These are phyloP conservation scores for Drosophila meridiana DNA, from an alignment of 2,888 invertebrate genomes.

Conservation along the genomic window DNA sequence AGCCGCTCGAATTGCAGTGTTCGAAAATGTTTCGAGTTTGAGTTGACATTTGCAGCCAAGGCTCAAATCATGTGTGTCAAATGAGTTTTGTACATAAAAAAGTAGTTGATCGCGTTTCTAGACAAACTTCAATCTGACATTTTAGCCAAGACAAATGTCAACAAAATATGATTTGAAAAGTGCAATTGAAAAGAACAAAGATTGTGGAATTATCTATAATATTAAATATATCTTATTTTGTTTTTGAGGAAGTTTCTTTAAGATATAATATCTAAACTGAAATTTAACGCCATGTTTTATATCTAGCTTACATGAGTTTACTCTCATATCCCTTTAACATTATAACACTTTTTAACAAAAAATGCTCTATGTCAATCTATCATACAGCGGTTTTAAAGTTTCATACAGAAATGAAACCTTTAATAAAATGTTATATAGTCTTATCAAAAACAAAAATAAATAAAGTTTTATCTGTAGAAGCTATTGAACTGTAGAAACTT, in stretches of 20 bases:
- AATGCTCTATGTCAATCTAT: too few relatives aligned
- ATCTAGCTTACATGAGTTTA: too few relatives aligned
- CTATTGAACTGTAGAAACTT: neutral
- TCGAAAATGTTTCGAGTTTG: conserved; percentile 1
- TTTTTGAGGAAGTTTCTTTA: neutral
- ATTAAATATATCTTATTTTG: neutral
- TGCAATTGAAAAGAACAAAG: neutral
- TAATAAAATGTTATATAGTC: too few relatives aligned
- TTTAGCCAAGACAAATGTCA: conserved; percentile 46
- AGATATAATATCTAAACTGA: too few relatives aligned
- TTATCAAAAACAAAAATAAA: too few relatives aligned
- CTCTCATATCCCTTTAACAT: too few relatives aligned
- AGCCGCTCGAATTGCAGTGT: conserved; percentile 18
- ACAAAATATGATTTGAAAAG: neutral
- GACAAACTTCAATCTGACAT: conserved; percentile 46
- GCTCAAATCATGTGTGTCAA: conserved; percentile 28
- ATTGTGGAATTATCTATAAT: neutral
- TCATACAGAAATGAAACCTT: too few relatives aligned
- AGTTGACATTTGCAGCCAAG: conserved; percentile 44
- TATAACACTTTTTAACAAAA: too few relatives aligned
- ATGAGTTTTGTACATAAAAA: conserved; percentile 4
- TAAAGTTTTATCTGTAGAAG: neutral
- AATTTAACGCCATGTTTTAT: too few relatives aligned
- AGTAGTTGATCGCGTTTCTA: neutral
- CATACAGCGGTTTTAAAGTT: too few relatives aligned